Conservation (phyloP, 2,888 invertebrate genomes). For the Ectemnius lituratus region DNA sequence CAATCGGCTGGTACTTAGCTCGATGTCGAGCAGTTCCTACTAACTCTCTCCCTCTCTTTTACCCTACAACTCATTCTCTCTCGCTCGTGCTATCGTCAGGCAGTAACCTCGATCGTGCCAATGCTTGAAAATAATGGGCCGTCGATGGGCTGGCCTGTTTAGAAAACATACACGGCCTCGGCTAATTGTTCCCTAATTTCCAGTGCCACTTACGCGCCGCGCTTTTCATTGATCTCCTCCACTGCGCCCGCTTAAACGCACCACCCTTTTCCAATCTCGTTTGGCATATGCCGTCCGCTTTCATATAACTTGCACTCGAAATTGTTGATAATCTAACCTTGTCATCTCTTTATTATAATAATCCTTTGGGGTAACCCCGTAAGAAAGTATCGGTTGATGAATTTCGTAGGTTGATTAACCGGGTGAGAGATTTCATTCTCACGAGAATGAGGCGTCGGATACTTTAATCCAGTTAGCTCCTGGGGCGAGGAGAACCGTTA, state of each 20-base stretch:
- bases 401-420: constrained; percentile 14
- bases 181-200: constrained; percentile 77
- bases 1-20: constrained; percentile 47
- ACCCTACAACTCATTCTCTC: too few species aligned
- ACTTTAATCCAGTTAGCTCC: constrained; percentile 54
- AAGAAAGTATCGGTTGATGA: too few species aligned
- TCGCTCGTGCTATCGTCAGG: background rate
- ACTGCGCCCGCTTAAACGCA: constrained; percentile 4
- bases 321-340: background rate
- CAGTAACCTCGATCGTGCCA: constrained; percentile 56
- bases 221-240: too few species aligned
- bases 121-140: constrained; percentile 71
- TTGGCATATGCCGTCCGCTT: background rate
- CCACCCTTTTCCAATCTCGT: constrained; percentile 13
- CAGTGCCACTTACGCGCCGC: constrained; percentile 61
- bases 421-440: background rate
- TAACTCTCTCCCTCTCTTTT: background rate
- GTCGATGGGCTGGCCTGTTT: constrained; percentile 66
- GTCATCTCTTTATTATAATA: background rate
- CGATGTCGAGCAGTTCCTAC: background rate
- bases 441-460: constrained; percentile 34
- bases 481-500: constrained; percentile 25
- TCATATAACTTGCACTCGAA: background rate
- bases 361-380: too few species aligned
- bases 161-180: constrained; percentile 70